Conservation (phyloP, 1,140 invertebrate species). For the Bombus pascuorum region DNA sequence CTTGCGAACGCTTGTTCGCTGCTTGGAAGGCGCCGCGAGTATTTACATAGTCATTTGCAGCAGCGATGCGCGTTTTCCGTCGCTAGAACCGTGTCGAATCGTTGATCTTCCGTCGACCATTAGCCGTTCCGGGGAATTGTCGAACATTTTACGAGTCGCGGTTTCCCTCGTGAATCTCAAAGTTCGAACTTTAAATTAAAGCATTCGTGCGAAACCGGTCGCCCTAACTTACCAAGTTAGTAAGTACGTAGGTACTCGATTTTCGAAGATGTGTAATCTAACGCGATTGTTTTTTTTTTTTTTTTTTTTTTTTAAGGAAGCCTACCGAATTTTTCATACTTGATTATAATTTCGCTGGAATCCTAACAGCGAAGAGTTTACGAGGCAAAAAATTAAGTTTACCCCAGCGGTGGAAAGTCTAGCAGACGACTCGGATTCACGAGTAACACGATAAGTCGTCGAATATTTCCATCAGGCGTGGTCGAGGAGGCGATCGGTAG, state of each 20-base stretch:
- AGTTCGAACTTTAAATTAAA: background rate
- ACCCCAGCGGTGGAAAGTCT: background rate
- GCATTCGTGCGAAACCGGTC: background rate
- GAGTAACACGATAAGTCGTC: constrained; percentile 9
- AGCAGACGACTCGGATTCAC: background rate
- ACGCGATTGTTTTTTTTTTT: background rate
- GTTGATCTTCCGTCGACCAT: constrained; percentile 10
- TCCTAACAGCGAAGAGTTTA: background rate
- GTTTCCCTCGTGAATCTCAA: background rate
- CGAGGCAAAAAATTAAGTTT: constrained; percentile 35
- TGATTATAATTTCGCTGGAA: background rate
- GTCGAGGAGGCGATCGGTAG: background rate
- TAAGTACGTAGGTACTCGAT: background rate
- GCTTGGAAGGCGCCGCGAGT: constrained; percentile 22
- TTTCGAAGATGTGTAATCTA: background rate
- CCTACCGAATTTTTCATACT: background rate
- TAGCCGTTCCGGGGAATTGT: background rate
- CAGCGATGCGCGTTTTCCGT: constrained; percentile 3
- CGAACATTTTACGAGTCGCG: background rate
- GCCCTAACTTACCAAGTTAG: background rate
- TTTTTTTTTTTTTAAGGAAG: background rate
- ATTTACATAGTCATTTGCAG: constrained; percentile 51
- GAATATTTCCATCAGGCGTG: constrained; percentile 5
- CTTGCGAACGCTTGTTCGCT: constrained; percentile 32
- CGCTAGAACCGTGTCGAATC: background rate